These are phyloP conservation scores for Rhynchonycteris naso DNA, from an alignment of 2,797 vertebrate species.

Conservation along the genomic window DNA sequence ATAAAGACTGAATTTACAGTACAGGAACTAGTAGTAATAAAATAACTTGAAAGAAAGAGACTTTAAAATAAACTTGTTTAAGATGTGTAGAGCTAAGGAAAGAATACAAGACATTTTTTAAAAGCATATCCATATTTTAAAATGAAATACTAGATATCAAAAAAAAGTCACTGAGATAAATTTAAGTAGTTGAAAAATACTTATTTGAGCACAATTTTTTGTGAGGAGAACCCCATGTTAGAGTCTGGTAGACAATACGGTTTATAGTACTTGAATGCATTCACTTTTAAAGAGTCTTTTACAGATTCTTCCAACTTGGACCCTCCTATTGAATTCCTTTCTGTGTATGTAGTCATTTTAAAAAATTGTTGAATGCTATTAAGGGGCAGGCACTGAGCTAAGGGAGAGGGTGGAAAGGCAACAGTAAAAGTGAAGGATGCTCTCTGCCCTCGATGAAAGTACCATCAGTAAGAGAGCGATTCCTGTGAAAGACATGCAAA, in stretches of 20 bases:
- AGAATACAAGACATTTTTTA: background rate
- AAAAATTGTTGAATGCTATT: background rate
- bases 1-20: background rate
- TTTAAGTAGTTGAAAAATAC: background rate
- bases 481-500: background rate
- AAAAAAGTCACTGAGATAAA: background rate
- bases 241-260: background rate
- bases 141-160: slow-evolving; percentile 24
- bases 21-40: background rate
- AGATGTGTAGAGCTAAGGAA: background rate
- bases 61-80: background rate
- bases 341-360: background rate
- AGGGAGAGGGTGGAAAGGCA: too few relatives aligned
- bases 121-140: background rate
- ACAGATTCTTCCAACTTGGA: background rate
- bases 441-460: slow-evolving; percentile 8
- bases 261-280: background rate
- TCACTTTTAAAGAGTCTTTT: background rate
- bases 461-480: background rate
- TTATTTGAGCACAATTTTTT: background rate
- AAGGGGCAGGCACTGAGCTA: background rate
- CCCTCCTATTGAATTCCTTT: background rate
- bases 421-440: background rate
- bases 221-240: background rate
- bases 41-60: background rate